phyloP scores from a whole-genome alignment of 2,113 vertebrate species.

The Silurus meridionalis region DNA sequence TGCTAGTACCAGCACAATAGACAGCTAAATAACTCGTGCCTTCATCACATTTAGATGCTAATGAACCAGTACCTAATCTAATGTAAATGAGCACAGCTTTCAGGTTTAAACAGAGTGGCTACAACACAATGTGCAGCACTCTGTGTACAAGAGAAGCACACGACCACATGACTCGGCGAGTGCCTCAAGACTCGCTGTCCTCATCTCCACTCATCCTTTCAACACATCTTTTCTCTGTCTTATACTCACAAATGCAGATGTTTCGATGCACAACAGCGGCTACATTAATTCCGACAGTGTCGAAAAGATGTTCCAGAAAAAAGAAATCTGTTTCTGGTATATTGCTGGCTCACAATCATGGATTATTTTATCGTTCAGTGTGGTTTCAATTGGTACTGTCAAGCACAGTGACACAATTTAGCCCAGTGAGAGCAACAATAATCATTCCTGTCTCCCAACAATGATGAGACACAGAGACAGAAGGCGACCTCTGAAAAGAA shows the following conservation, averaged over 20 bases:
- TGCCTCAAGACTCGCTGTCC: slow-evolving; percentile 14
- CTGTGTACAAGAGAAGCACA: not conserved
- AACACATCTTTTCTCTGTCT: not conserved
- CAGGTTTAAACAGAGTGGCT: not conserved
- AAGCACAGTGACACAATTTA: slow-evolving; percentile 25
- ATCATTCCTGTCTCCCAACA: slow-evolving; percentile 9
- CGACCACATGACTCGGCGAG: slow-evolving; percentile 12
- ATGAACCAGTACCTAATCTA: not conserved
- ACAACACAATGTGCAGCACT: not conserved
- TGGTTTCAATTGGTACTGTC: not conserved
- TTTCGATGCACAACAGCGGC: not conserved
- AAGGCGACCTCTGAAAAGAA: not conserved
- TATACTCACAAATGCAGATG: not conserved
- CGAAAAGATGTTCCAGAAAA: not conserved
- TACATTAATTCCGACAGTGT: not conserved
- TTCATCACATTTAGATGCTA: not conserved
- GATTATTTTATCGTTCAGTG: not conserved
- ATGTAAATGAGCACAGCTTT: not conserved
- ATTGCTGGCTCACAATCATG: not conserved
- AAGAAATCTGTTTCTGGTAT: not conserved
- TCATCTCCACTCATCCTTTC: slow-evolving; percentile 12
- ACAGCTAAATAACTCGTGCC: not conserved
- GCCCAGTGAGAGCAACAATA: not conserved
- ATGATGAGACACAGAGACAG: slow-evolving; percentile 2
- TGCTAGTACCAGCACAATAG: not conserved